Base-by-base conservation (phyloP, 2,797 vertebrate species). In the Lophotriccus pileatus region DNA sequence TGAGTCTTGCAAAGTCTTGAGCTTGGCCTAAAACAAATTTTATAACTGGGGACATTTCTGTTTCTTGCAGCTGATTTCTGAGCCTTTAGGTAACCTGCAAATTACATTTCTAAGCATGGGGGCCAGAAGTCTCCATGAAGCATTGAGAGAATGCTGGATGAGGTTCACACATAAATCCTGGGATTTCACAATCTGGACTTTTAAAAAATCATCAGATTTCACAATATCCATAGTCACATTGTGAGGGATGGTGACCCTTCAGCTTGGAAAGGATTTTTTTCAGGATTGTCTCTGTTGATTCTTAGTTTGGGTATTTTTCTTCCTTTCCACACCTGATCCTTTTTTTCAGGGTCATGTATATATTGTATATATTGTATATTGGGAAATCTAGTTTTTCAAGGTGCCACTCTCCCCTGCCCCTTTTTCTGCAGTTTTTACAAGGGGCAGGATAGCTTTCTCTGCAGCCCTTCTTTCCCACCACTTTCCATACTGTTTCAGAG, bases 191-290 rank as follows among this genome's bases (percentile, higher is more conserved):
- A 93, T 30, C n/a, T 34, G 60, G 52, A 53, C 28, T 94, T 96
- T 32, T 53, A 39, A 75, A 95, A 96, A 94, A 95, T 70, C 60
- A 87, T 90, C 37, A 63, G 30, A 89, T 97, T 96, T 97, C 7
- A 2, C 88, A 96, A 97, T 70, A 91, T 5, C 9, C 44, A 12
- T 14, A 56, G 37, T 84, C 19, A 80, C 75, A 80, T 89, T 93
- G 63, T 34, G 80, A 79, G 41, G 44, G 44, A 43, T 56, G 14
- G 47, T 91, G 62, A 90, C 58, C 59, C 36, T 81, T 86, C 2
- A 6, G 18, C 84, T 70, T 1, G 0, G 39, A 76, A 87, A 88
- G 32, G 5, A 37, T 36, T 64, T 69, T 87, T 94, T 90, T 72
- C 28, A 59, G 28, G 24, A 25, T 74, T 30, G 13, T 67, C 27